phyloP scores from a whole-genome alignment of 2,113 vertebrate species.

The Ailurus styani region DNA sequence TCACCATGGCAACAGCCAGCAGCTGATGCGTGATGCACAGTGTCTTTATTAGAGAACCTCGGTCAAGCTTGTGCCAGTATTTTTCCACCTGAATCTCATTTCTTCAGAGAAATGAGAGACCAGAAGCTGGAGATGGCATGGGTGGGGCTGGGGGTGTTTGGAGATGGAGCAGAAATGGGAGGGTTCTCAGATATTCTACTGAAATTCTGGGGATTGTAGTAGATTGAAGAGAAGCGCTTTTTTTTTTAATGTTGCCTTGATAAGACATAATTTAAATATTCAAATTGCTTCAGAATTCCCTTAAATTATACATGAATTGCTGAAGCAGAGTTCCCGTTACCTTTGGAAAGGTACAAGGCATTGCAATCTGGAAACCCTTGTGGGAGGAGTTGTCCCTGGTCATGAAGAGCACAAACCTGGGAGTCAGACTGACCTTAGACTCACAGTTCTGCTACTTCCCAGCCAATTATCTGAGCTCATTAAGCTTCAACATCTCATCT shows the following conservation, averaged over 20 bases:
- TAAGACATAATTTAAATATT: slow-evolving; percentile 17
- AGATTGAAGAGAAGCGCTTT: background rate
- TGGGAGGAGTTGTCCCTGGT: background rate
- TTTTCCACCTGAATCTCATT: slow-evolving; percentile 66
- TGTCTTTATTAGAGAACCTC: slow-evolving; percentile 63
- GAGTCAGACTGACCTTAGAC: background rate
- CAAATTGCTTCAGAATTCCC: background rate
- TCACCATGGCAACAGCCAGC: slow-evolving; percentile 69
- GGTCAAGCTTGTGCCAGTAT: slow-evolving; percentile 61
- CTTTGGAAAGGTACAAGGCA: background rate
- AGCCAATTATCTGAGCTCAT: background rate
- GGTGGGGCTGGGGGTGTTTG: background rate
- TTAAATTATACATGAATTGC: background rate
- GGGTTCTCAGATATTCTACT: background rate
- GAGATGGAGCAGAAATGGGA: background rate
- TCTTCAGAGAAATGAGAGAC: slow-evolving; percentile 26
- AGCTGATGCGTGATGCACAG: slow-evolving; percentile 54
- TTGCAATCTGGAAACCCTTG: background rate
- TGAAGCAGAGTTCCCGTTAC: background rate
- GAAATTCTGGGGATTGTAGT: background rate
- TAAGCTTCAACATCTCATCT: background rate
- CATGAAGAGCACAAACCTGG: background rate
- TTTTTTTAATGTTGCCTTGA: background rate
- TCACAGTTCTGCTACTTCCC: background rate
- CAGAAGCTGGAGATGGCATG: background rate